These are phyloP conservation scores for Hylomyscus alleni DNA, from an alignment of 2,797 vertebrate species.

Conservation along the genomic window DNA sequence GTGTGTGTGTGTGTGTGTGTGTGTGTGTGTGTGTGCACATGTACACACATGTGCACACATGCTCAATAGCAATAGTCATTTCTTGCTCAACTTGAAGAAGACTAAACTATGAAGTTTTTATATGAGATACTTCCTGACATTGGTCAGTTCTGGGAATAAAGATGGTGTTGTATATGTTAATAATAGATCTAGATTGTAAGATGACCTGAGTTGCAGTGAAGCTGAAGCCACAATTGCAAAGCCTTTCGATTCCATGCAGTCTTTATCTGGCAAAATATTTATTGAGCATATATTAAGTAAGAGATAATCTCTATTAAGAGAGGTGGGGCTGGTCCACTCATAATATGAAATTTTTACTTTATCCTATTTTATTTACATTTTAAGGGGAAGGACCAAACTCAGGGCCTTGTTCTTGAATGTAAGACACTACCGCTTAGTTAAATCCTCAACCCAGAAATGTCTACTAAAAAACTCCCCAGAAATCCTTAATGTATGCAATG, in stretches of 20 bases:
- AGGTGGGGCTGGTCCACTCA: not conserved
- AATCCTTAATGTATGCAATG: not conserved
- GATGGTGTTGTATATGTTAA: not conserved
- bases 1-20: not conserved
- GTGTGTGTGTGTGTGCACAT: no score
- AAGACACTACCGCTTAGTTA: not conserved
- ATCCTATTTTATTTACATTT: not conserved
- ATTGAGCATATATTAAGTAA: conserved; percentile 28
- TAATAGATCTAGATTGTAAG: not conserved
- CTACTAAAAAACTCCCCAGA: not conserved
- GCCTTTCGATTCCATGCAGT: not conserved
- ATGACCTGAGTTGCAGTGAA: not conserved
- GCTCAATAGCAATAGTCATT: not conserved
- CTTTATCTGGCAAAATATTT: not conserved
- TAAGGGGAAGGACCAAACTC: not conserved
- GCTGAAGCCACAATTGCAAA: not conserved
- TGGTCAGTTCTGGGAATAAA: not conserved
- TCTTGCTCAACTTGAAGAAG: not conserved
- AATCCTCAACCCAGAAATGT: not conserved
- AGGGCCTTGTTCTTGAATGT: not conserved
- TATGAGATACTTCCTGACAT: conserved; percentile 19
- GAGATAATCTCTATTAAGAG: not conserved
- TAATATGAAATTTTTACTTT: not conserved
- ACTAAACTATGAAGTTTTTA: not conserved
- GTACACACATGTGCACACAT: not conserved